Conservation (phyloP, 1,140 invertebrate genomes). For the Doryteuthis pealeii region DNA sequence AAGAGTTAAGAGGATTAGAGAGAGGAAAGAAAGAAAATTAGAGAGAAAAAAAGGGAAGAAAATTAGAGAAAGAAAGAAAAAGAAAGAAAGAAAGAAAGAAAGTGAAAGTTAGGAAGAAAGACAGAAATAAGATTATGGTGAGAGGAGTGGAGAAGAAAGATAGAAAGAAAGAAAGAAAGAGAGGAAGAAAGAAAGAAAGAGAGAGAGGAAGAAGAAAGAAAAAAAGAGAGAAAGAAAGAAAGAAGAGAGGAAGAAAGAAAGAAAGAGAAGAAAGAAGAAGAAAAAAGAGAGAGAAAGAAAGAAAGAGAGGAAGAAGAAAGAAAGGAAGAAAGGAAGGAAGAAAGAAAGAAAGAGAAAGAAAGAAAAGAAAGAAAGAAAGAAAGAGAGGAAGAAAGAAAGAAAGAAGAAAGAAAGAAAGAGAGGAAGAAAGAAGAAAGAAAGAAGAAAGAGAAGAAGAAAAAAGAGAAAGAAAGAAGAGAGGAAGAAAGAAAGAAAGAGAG, state of each 20-base stretch:
- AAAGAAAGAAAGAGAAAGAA: neutral
- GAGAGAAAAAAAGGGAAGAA: too few relatives aligned
- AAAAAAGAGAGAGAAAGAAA: neutral
- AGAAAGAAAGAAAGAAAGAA: too few relatives aligned
- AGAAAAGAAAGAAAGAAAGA: neutral
- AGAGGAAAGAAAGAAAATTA: too few relatives aligned
- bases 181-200: neutral
- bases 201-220: too few relatives aligned
- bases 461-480: neutral
- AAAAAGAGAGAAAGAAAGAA: too few relatives aligned
- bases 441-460: neutral
- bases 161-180: neutral
- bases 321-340: neutral
- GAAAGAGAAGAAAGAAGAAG: neutral
- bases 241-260: too few relatives aligned
- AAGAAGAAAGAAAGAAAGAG: neutral
- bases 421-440: neutral
- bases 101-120: too few relatives aligned
- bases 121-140: neutral
- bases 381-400: neutral
- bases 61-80: too few relatives aligned
- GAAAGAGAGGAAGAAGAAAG: neutral
- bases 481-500: neutral
- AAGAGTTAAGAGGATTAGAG: too few relatives aligned
- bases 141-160: neutral